Evolutionary conservation across 1,140 invertebrate genomes (phyloP).

Genomic region (Cyclina sinensis): DNA sequence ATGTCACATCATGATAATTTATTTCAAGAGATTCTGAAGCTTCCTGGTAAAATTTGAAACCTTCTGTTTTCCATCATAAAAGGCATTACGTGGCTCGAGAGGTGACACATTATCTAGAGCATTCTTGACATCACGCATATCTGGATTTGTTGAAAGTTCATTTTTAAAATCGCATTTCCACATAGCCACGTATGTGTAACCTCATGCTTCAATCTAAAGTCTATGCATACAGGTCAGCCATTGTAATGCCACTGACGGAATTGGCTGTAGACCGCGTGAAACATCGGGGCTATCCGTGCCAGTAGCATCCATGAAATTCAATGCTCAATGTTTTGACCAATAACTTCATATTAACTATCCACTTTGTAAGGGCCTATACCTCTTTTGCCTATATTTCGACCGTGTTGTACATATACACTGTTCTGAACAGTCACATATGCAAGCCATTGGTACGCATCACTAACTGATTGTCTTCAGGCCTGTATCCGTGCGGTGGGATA

Average conservation of each 20-base stretch:
- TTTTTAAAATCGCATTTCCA: slow-evolving; percentile 44
- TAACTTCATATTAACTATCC: slow-evolving; percentile 34
- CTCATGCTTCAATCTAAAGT: slow-evolving; percentile 21
- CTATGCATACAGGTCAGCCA: slow-evolving; percentile 47
- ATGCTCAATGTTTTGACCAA: slow-evolving; percentile 22
- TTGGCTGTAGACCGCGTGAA: not conserved
- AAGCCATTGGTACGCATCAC: slow-evolving; percentile 2
- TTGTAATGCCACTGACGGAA: not conserved
- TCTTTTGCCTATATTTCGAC: slow-evolving; percentile 25
- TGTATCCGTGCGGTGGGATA: slow-evolving; percentile 1
- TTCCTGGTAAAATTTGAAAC: slow-evolving; percentile 30
- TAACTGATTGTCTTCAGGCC: not conserved
- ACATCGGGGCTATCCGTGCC: slow-evolving; percentile 70
- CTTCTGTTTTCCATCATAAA: slow-evolving; percentile 2
- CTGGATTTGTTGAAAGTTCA: not conserved
- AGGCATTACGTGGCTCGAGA: slow-evolving; percentile 41
- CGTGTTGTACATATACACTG: slow-evolving; percentile 40
- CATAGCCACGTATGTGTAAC: not conserved
- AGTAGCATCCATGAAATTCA: slow-evolving; percentile 70
- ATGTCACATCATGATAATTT: slow-evolving; percentile 29
- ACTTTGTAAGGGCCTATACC: slow-evolving; percentile 34
- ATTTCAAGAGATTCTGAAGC: not conserved
- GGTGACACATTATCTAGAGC: not conserved
- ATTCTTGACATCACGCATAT: not conserved
- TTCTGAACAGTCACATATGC: not conserved